These are phyloP conservation scores for Brachypterus glaber DNA, from an alignment of 2,888 invertebrate genomes.

Conservation along the genomic window DNA sequence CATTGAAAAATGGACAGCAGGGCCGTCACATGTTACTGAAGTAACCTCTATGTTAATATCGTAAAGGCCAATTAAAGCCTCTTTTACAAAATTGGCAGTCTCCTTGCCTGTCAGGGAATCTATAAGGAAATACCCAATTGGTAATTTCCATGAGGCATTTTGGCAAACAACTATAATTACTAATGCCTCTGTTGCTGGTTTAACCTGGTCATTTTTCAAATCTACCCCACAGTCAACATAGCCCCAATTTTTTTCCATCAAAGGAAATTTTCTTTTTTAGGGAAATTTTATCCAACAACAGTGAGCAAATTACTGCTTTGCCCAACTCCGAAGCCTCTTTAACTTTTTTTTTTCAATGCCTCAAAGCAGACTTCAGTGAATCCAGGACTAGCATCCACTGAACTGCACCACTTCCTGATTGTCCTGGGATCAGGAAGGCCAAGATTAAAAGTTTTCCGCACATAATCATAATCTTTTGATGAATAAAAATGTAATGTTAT, in stretches of 20 bases:
- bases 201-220: neutral
- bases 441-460: neutral
- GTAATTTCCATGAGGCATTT: neutral
- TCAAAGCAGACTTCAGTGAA: neutral
- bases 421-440: neutral
- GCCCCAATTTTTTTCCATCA: neutral
- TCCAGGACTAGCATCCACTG: neutral
- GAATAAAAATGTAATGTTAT: constrained; percentile 3
- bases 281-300: constrained; percentile 1
- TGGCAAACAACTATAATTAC: neutral
- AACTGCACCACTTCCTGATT: neutral
- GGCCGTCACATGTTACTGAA: neutral
- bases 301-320: neutral
- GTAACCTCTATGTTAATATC: neutral
- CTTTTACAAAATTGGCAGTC: neutral
- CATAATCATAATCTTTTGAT: neutral
- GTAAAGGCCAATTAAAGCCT: neutral
- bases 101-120: neutral
- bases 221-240: neutral
- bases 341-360: neutral
- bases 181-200: neutral
- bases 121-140: neutral
- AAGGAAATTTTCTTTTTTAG: neutral
- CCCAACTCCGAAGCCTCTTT: neutral
- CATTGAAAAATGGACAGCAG: neutral